A percentile compares a stretch with the other conserved stretches of the same genome.
These are phyloP conservation scores for Chymomyza amoena DNA, from an alignment of 2,888 invertebrate species.

Conservation along the genomic window DNA sequence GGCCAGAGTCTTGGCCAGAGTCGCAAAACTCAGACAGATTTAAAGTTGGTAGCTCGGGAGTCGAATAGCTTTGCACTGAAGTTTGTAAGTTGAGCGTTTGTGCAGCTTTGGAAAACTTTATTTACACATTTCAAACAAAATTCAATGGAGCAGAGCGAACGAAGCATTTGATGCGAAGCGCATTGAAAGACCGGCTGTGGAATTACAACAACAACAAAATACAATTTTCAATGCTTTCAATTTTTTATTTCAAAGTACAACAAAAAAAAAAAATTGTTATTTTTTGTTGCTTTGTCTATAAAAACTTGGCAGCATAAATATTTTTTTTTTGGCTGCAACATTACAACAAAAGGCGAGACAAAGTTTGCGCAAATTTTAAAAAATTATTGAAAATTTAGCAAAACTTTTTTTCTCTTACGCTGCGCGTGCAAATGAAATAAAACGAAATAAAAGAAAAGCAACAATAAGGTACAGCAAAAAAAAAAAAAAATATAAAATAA, in stretches of 20 bases:
- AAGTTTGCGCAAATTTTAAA: slow-evolving; percentile 33
- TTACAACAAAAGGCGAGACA: slow-evolving; percentile 17
- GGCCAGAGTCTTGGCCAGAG: background rate
- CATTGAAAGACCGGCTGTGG: slow-evolving; percentile 17
- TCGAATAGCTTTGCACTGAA: background rate
- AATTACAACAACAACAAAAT: slow-evolving; percentile 1
- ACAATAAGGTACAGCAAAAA: background rate
- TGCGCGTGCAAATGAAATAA: slow-evolving; percentile 5
- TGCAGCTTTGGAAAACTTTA: slow-evolving; percentile 65
- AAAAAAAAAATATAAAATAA: background rate
- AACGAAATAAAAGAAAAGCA: background rate
- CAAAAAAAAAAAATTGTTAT: background rate
- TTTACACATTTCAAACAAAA: slow-evolving; percentile 49
- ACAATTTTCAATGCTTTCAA: background rate
- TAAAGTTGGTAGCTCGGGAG: background rate
- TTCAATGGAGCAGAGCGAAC: slow-evolving; percentile 5
- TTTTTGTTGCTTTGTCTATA: background rate
- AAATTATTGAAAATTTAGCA: slow-evolving; percentile 37
- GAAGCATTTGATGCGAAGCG: slow-evolving; percentile 9
- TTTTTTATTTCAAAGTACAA: background rate
- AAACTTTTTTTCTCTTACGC: slow-evolving; percentile 10
- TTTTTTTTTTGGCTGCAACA: background rate
- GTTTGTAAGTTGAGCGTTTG: slow-evolving; percentile 46
- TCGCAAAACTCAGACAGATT: background rate
- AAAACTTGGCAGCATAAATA: background rate